Evolutionary conservation across 2,888 invertebrate genomes (phyloP).

Genomic region (Lepidocyrtinus sp.): DNA sequence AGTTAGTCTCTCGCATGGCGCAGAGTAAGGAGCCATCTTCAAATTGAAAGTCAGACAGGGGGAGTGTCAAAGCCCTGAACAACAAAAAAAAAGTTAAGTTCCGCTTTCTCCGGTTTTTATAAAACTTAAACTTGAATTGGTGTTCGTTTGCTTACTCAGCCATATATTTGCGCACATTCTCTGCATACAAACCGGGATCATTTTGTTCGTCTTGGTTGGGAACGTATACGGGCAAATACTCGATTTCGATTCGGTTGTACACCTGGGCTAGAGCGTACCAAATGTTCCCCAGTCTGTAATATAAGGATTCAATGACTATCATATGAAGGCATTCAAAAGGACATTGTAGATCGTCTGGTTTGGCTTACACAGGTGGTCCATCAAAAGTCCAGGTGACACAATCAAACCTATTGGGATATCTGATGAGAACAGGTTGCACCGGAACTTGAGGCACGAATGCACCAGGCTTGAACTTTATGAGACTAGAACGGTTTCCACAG

Average conservation of each 20-base stretch:
- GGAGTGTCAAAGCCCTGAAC: conserved; percentile 87
- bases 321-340: conserved; percentile 7
- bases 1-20: conserved; percentile 25
- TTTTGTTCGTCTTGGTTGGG: conserved; percentile 89
- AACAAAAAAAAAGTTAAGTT: conserved; percentile 50
- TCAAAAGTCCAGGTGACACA: conserved; percentile 96
- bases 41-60: conserved; percentile 91
- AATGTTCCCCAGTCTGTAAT: conserved; percentile 82
- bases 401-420: conserved; percentile 91
- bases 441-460: conserved; percentile 88
- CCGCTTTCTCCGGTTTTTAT: not conserved
- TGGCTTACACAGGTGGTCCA: conserved; percentile 87
- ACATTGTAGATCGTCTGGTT: no score
- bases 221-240: conserved; percentile 92
- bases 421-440: conserved; percentile 93
- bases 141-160: conserved; percentile 84
- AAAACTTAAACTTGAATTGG: no score
- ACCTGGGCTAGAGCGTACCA: conserved; percentile 93
- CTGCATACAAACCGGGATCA: conserved; percentile 90
- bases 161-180: conserved; percentile 92
- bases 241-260: conserved; percentile 89
- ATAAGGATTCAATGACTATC: no score
- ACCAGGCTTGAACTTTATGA: conserved; percentile 74
- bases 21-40: conserved; percentile 75
- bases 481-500: conserved; percentile 92